phyloP scores from a whole-genome alignment of 2,888 invertebrate species.

The Aricia artaxerxes region DNA sequence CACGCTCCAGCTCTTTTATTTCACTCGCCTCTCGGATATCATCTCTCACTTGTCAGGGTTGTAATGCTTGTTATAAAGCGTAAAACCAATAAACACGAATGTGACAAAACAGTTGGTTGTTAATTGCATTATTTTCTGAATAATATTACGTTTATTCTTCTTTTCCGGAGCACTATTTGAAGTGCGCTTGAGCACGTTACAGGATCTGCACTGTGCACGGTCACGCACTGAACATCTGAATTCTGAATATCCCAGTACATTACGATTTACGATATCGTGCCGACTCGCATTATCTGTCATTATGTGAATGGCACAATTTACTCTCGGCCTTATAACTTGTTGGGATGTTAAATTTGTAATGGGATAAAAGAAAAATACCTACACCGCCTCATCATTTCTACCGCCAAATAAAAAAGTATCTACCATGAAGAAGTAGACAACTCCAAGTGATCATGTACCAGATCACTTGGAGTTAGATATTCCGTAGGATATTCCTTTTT shows the following conservation, averaged over 20 bases:
- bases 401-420: not conserved
- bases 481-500: not conserved
- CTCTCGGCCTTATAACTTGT: constrained; percentile 64
- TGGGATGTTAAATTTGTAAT: constrained; percentile 59
- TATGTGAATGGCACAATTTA: constrained; percentile 76
- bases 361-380: constrained; percentile 47
- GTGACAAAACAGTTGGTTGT: not conserved
- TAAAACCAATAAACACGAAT: not conserved
- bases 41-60: constrained; percentile 53
- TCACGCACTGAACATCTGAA: constrained; percentile 29
- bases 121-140: not conserved
- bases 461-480: no score
- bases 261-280: constrained; percentile 52
- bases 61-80: constrained; percentile 36
- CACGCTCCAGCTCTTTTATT: constrained; percentile 76
- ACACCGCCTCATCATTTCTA: not conserved
- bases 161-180: not conserved
- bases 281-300: constrained; percentile 73
- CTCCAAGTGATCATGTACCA: not conserved
- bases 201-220: not conserved
- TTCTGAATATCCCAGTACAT: constrained; percentile 38
- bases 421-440: not conserved
- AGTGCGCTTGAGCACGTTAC: not conserved
- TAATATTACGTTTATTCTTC: not conserved
- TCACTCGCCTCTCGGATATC: constrained; percentile 68